Conservation (phyloP, 2,797 vertebrate species). For the Gymnocypris eckloni region DNA sequence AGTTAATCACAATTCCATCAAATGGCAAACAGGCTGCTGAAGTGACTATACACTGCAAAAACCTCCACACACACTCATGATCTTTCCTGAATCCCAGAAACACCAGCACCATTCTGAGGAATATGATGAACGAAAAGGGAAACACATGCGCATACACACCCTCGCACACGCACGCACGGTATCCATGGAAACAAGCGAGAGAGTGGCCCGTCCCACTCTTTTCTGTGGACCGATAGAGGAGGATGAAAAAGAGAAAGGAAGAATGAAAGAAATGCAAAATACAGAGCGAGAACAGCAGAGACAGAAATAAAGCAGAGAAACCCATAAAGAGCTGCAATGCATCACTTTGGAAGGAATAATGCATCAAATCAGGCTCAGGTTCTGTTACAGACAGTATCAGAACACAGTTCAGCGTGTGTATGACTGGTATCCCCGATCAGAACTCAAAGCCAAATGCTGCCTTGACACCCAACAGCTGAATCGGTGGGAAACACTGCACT, state of each 20-base stretch:
- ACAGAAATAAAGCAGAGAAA: constrained; percentile 15
- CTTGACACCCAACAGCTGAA: constrained; percentile 38
- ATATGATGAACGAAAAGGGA: constrained; percentile 34
- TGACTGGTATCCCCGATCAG: constrained; percentile 15
- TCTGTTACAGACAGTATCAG: neutral
- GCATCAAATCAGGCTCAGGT: constrained; percentile 14
- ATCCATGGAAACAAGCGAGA: constrained; percentile 86
- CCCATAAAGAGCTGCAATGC: neutral
- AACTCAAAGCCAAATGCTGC: neutral
- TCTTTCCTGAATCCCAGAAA: constrained; percentile 48
- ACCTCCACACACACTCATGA: constrained; percentile 31
- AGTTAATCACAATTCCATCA: constrained; percentile 18
- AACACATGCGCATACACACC: constrained; percentile 51
- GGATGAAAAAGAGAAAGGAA: constrained; percentile 60
- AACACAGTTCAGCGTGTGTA: neutral
- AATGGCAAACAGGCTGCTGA: constrained; percentile 13
- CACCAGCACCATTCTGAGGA: constrained; percentile 45
- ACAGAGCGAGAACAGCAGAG: constrained; percentile 27
- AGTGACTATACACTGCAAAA: constrained; percentile 7
- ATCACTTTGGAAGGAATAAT: constrained; percentile 34
- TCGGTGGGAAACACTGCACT: constrained; percentile 41
- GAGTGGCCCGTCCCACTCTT: constrained; percentile 76
- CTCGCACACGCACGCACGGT: constrained; percentile 75
- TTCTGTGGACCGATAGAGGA: constrained; percentile 74
- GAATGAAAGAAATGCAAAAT: constrained; percentile 34